Conservation (phyloP, 2,797 vertebrate genomes). For the Bucorvus abyssinicus region DNA sequence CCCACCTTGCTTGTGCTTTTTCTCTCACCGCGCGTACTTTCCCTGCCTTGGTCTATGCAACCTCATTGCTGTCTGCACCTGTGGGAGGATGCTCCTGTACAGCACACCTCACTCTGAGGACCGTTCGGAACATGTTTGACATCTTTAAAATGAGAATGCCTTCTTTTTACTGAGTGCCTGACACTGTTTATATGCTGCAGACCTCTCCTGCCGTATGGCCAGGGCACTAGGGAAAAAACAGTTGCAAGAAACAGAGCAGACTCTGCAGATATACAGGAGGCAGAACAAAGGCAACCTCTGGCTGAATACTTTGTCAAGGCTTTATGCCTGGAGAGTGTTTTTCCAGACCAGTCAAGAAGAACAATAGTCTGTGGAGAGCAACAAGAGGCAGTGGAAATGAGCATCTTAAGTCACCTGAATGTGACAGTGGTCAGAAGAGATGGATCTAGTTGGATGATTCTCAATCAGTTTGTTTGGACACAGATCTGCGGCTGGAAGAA, state of each 20-base stretch:
- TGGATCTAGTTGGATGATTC: background rate
- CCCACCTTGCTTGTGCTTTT: background rate
- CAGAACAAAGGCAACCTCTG: background rate
- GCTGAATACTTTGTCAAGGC: background rate
- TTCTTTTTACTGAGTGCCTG: background rate
- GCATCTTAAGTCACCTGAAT: background rate
- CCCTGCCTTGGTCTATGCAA: background rate
- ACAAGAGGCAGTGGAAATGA: background rate
- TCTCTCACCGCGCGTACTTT: accelerated
- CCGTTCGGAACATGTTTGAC: background rate
- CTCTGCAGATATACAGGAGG: background rate
- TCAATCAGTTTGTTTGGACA: background rate
- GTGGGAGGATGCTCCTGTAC: background rate
- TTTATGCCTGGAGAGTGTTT: background rate
- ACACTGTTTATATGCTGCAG: background rate
- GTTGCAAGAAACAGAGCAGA: background rate
- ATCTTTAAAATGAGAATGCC: background rate
- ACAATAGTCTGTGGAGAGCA: background rate
- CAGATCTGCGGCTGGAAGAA: background rate
- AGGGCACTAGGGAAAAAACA: background rate
- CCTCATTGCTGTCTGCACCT: background rate
- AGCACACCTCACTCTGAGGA: background rate
- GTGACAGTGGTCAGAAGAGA: background rate
- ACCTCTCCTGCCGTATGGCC: background rate
- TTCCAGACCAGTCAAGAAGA: background rate